These are phyloP conservation scores for Drosophila paramelanica DNA, from an alignment of 2,888 invertebrate genomes.

Conservation along the genomic window DNA sequence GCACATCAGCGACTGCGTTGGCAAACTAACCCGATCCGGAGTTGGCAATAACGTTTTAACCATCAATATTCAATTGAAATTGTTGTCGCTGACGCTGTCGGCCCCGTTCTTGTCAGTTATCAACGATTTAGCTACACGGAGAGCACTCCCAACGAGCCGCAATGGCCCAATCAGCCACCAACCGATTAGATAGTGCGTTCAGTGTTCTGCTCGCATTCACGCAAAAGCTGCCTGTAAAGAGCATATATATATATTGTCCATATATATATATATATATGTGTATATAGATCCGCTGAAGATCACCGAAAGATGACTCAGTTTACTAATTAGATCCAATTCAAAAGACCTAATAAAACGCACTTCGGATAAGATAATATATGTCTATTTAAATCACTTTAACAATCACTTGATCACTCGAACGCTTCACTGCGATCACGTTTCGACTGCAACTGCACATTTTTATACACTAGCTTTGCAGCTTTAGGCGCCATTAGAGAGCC, in stretches of 20 bases:
- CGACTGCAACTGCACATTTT: conserved; percentile 4
- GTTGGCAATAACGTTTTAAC: conserved; percentile 68
- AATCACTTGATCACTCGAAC: not conserved
- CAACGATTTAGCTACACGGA: conserved; percentile 56
- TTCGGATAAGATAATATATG: not conserved
- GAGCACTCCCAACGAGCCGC: conserved; percentile 43
- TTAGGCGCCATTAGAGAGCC: not conserved
- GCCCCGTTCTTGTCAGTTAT: conserved; percentile 37
- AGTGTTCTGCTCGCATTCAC: conserved; percentile 35
- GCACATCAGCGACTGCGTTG: conserved; percentile 56
- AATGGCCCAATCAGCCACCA: conserved; percentile 59
- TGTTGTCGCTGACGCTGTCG: conserved; percentile 32
- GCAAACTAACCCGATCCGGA: conserved; percentile 64
- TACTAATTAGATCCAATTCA: not conserved
- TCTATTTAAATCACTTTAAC: not conserved
- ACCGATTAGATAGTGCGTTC: conserved; percentile 64
- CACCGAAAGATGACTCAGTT: conserved; percentile 13
- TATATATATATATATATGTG: not conserved
- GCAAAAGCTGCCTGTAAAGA: conserved; percentile 5
- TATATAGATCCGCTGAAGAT: conserved; percentile 1
- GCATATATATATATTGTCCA: not conserved
- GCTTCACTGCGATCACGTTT: not conserved
- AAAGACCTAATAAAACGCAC: not conserved
- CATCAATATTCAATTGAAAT: conserved; percentile 69
- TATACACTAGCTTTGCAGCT: not conserved